These are phyloP conservation scores for Nansenia antarctica DNA, from an alignment of 2,113 vertebrate species.

Conservation along the genomic window DNA sequence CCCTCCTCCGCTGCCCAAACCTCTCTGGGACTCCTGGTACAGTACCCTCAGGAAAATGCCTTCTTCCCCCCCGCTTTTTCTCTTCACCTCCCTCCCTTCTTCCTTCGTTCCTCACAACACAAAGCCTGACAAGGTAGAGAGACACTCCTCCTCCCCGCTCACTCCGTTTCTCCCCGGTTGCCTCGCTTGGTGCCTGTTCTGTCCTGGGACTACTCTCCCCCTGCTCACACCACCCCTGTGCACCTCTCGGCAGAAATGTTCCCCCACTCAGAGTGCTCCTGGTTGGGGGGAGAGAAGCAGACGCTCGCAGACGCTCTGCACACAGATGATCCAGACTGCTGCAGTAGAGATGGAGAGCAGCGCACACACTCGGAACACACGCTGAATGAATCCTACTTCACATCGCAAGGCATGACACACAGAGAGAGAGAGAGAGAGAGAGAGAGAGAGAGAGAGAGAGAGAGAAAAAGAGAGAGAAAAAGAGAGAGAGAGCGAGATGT, in stretches of 20 bases:
- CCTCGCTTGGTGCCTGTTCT: slow-evolving; percentile 36
- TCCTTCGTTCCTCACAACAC: slow-evolving; percentile 42
- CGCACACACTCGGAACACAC: not conserved
- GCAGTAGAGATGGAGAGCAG: not conserved
- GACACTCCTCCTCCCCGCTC: not conserved
- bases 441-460: slow-evolving; percentile 18
- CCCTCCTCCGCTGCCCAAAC: not conserved
- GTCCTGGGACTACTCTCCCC: slow-evolving; percentile 32
- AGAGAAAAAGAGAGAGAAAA: slow-evolving; percentile 16
- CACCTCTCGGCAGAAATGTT: slow-evolving; percentile 48
- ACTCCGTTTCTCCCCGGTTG: slow-evolving; percentile 37
- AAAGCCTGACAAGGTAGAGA: slow-evolving; percentile 50
- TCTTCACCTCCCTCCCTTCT: not conserved
- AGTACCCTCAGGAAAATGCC: not conserved
- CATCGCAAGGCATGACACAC: slow-evolving; percentile 22
- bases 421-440: slow-evolving; percentile 21
- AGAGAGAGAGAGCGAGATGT: slow-evolving; percentile 26
- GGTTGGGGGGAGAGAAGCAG: slow-evolving; percentile 37
- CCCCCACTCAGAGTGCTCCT: slow-evolving; percentile 28
- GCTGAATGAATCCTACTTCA: slow-evolving; percentile 45
- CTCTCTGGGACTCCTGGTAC: not conserved
- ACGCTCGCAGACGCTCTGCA: slow-evolving; percentile 38
- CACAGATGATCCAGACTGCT: slow-evolving; percentile 28
- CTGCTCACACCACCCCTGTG: slow-evolving; percentile 40
- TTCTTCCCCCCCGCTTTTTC: not conserved